Conservation (phyloP, 2,113 vertebrate species). For the Porphyrio hochstetteri region DNA sequence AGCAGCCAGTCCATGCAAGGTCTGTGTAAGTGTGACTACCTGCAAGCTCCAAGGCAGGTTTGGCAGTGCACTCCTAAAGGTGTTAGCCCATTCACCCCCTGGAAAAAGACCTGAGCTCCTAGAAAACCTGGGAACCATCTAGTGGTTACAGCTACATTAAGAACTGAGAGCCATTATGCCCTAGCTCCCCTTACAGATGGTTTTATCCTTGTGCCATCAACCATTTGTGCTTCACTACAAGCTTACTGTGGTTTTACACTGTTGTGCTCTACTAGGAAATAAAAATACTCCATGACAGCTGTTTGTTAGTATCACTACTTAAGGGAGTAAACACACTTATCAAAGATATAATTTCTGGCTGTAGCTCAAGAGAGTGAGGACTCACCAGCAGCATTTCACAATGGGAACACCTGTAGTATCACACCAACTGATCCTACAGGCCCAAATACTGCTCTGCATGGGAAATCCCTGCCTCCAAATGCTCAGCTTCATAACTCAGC, state of each 20-base stretch:
- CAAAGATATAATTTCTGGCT: neutral
- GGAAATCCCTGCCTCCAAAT: neutral
- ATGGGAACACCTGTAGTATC: neutral
- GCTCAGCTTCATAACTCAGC: neutral
- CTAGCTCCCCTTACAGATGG: neutral
- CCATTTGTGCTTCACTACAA: neutral
- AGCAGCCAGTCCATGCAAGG: rapidly evolving
- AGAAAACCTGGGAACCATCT: neutral
- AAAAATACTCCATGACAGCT: neutral
- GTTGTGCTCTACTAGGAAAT: neutral
- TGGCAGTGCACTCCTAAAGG: neutral
- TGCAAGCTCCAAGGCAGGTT: neutral
- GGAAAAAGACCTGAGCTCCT: neutral
- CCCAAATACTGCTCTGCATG: neutral
- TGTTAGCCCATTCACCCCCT: neutral
- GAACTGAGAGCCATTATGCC: neutral
- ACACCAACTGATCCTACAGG: neutral
- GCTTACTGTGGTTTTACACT: neutral
- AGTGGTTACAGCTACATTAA: neutral
- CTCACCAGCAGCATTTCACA: neutral
- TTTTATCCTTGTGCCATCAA: neutral
- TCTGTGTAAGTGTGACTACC: neutral
- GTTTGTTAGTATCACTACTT: neutral
- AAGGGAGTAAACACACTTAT: neutral
- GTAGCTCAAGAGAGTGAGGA: neutral